Evolutionary conservation across 2,888 invertebrate genomes (phyloP).

Genomic region (Drosophila niveifrons): DNA sequence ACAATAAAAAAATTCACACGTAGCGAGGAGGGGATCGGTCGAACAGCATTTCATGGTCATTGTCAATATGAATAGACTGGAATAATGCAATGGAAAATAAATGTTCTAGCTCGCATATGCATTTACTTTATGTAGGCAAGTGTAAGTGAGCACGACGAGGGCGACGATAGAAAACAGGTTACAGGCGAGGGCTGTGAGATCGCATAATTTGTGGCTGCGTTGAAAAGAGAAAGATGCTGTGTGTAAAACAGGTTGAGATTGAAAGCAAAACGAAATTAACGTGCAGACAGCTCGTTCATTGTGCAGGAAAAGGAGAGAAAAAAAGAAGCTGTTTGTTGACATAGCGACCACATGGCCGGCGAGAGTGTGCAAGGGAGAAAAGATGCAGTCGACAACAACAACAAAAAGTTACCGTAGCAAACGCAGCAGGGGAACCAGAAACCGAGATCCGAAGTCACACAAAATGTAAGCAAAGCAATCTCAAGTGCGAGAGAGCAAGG

Average conservation of each 20-base stretch:
- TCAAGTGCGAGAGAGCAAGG: constrained; percentile 36
- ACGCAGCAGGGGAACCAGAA: constrained; percentile 67
- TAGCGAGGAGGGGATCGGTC: constrained; percentile 26
- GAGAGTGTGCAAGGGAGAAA: constrained; percentile 44
- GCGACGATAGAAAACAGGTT: constrained; percentile 69
- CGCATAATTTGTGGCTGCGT: constrained; percentile 47
- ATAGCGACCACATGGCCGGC: constrained; percentile 61
- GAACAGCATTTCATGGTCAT: constrained; percentile 74
- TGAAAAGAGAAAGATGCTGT: constrained; percentile 52
- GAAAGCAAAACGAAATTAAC: constrained; percentile 67
- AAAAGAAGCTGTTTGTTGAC: constrained; percentile 35
- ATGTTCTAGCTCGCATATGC: constrained; percentile 18
- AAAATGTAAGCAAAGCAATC: constrained; percentile 13
- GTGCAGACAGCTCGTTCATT: constrained; percentile 22
- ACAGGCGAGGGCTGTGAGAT: constrained; percentile 27
- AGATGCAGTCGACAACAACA: constrained; percentile 50
- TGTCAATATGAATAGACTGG: constrained; percentile 68
- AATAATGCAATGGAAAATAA: constrained; percentile 37
- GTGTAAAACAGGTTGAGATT: constrained; percentile 60
- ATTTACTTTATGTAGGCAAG: constrained; percentile 30
- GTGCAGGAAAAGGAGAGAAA: constrained; percentile 18
- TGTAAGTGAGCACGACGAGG: constrained; percentile 54
- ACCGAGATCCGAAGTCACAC: constrained; percentile 37
- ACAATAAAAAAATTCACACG: constrained; percentile 67
- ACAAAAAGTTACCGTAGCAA: constrained; percentile 60